phyloP scores from a whole-genome alignment of 2,113 vertebrate species.

The Eclectus roratus region DNA sequence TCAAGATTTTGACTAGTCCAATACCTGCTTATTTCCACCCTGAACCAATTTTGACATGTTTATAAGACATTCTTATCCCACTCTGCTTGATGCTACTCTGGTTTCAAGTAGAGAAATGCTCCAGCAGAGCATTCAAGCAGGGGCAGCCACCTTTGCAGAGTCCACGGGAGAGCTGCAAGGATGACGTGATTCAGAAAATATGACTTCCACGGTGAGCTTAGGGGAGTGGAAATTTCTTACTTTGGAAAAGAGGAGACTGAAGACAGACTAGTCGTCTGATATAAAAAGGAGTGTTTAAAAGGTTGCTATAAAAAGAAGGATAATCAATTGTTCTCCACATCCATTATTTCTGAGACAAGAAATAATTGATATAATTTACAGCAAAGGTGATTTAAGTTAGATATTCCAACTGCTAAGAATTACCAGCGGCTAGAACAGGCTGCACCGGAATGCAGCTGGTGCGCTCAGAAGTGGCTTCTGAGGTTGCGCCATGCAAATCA shows the following conservation, averaged over 20 bases:
- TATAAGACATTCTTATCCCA: background rate
- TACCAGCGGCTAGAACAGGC: background rate
- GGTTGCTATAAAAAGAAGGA: slow-evolving; percentile 51
- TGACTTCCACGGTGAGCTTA: accelerated
- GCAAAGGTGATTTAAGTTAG: slow-evolving; percentile 17
- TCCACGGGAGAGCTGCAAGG: background rate
- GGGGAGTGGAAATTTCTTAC: slow-evolving; percentile 5
- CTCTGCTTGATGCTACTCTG: background rate
- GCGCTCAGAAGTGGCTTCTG: background rate
- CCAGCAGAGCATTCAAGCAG: slow-evolving; percentile 17
- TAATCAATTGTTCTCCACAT: slow-evolving; percentile 45
- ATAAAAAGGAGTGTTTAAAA: slow-evolving; percentile 19
- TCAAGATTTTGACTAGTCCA: background rate
- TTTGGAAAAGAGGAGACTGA: background rate
- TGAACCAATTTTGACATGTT: background rate
- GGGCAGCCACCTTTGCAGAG: background rate
- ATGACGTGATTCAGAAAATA: background rate
- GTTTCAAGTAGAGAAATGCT: background rate
- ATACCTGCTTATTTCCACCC: background rate
- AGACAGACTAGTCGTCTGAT: background rate
- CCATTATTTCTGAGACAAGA: slow-evolving; percentile 35
- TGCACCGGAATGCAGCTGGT: background rate
- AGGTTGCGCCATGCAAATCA: background rate
- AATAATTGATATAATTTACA: slow-evolving; percentile 37
- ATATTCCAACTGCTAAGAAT: background rate